These are phyloP conservation scores for Dermatophagoides farinae DNA, from an alignment of 1,140 invertebrate species.

Conservation along the genomic window DNA sequence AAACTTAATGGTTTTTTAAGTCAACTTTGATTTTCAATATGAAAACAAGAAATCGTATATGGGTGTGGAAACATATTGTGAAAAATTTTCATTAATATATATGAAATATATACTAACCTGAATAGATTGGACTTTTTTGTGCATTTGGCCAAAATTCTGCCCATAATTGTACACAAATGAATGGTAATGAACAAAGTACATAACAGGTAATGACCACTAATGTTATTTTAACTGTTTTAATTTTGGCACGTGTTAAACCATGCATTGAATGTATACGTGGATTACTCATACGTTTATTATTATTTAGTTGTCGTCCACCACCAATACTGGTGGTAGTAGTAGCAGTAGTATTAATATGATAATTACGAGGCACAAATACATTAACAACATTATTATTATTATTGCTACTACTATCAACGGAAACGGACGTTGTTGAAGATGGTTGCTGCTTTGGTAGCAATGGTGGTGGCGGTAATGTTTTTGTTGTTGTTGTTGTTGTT, in stretches of 20 bases:
- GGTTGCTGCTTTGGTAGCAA: not conserved
- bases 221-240: slow-evolving; percentile 54
- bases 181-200: slow-evolving; percentile 43
- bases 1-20: no score
- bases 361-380: not conserved
- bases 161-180: slow-evolving; percentile 34
- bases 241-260: slow-evolving; percentile 32
- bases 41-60: no score
- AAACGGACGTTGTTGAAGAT: not conserved
- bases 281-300: not conserved
- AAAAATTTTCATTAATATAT: no score
- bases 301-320: no score
- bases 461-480: not conserved
- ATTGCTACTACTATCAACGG: not conserved
- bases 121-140: slow-evolving; percentile 14
- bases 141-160: slow-evolving; percentile 13
- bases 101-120: slow-evolving; percentile 8
- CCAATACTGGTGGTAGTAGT: no score
- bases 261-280: slow-evolving; percentile 11
- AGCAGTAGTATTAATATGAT: not conserved
- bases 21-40: no score
- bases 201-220: slow-evolving; percentile 49
- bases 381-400: not conserved
- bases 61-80: no score
- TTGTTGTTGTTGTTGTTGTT: not conserved